phyloP scores from a whole-genome alignment of 1,140 invertebrate genomes.

The Bombus balteatus region DNA sequence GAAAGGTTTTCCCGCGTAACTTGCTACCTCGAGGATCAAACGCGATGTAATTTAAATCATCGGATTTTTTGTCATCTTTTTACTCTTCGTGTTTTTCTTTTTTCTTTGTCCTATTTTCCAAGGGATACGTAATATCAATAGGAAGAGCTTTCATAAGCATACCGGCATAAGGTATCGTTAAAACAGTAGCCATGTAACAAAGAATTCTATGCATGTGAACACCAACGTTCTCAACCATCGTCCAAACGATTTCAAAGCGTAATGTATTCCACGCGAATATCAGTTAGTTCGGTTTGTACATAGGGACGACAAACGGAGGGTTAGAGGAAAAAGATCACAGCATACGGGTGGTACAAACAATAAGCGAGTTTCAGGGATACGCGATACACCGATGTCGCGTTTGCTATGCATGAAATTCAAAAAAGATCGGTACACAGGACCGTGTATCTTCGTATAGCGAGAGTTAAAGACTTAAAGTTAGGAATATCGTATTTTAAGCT shows the following conservation, averaged over 20 bases:
- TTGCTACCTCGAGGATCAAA: background rate
- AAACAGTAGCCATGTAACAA: background rate
- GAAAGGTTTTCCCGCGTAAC: background rate
- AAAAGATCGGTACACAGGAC: background rate
- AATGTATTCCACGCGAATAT: conserved; percentile 32
- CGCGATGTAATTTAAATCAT: background rate
- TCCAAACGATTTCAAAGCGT: background rate
- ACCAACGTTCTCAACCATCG: background rate
- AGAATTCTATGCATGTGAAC: background rate
- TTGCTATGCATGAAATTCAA: conserved; percentile 47
- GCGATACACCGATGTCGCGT: conserved; percentile 26
- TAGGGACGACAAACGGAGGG: background rate
- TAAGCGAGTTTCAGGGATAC: conserved; percentile 29
- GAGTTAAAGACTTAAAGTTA: too few relatives aligned
- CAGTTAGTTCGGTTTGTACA: conserved; percentile 20
- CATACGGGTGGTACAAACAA: conserved; percentile 36
- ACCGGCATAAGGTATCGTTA: background rate
- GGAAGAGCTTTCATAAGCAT: background rate
- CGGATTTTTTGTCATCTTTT: background rate
- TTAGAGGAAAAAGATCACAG: background rate
- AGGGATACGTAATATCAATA: background rate
- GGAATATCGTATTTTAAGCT: background rate
- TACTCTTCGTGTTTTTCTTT: background rate
- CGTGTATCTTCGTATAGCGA: background rate
- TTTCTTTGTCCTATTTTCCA: background rate